Evolutionary conservation across 2,113 vertebrate species (phyloP), one percentile per base, ranked within the genome.

Genomic region (Maccullochella peelii): DNA sequence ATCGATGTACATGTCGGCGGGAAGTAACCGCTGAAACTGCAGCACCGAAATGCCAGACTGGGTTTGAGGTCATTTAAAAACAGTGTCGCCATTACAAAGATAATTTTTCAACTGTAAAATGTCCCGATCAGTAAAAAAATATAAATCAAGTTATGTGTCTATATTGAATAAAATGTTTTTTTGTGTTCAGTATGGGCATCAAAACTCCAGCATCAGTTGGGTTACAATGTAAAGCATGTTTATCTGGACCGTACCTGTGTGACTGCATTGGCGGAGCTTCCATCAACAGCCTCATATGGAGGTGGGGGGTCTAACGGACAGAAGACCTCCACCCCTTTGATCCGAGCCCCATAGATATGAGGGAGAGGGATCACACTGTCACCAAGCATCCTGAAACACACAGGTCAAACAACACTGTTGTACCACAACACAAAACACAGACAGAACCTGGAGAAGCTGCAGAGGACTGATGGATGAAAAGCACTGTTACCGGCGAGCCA

Each of bases 291-390:
- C 94, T 97, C 95, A 0, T 97, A 98, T 0, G 97, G 94, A 38
- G 97, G 97, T 0, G 96, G 96, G 3, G 95, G 95, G 5, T 97
- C 96, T 76, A 96, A 82, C 0, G 94, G 95, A 73, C 95, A 97
- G 93, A 97, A 97, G 25, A 97, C 94, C 82, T 97, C 96, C 66
- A 95, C 88, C 0, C 93, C 96, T 94, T 95, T 97, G 74, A 97
- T 95, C 44, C 82, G 92, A 0, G 85, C 91, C 71, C 95, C 93
- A 0, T 95, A 97, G 89, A 96, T 95, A 50, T 94, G 94, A 4
- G 96, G 94, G 14, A 97, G 91, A 2, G 95, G 95, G 80, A 97
- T 96, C 57, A 95, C 86, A 2, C 95, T 94, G 58, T 95, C 89
- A 58, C 88, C 93, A 38, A 93, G 87, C 91, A 95, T 93, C 67